These are phyloP conservation scores for Benitochromis conjunctus DNA, from an alignment of 2,113 vertebrate genomes.

Conservation along the genomic window DNA sequence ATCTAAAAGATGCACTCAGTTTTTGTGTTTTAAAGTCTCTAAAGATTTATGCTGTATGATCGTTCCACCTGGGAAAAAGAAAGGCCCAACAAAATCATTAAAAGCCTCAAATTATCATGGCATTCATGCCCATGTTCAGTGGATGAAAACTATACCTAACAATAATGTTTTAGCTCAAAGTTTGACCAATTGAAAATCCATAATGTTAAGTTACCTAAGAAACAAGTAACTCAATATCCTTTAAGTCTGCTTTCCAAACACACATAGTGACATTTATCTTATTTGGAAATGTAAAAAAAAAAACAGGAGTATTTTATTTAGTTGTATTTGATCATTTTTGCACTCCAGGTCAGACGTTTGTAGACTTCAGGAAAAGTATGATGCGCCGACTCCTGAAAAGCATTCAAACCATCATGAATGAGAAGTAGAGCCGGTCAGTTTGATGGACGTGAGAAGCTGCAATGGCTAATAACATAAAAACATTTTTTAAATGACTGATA, in stretches of 20 bases:
- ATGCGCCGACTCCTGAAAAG: background rate
- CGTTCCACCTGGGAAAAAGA: background rate
- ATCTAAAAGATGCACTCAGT: background rate
- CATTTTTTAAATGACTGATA: background rate
- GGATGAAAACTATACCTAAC: background rate
- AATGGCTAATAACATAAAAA: background rate
- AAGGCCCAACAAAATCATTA: background rate
- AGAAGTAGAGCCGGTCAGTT: slow-evolving; percentile 62
- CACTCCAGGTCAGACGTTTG: background rate
- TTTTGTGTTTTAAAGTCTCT: background rate
- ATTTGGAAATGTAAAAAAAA: background rate
- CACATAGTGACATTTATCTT: background rate
- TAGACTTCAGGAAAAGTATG: background rate
- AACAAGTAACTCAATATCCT: background rate
- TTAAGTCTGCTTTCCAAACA: background rate
- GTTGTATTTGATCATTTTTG: background rate
- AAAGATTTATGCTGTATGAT: background rate
- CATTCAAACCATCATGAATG: slow-evolving; percentile 52
- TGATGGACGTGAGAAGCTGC: background rate
- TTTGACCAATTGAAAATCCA: background rate
- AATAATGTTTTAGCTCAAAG: background rate
- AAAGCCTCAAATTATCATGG: background rate
- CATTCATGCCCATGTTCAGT: background rate
- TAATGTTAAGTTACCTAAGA: background rate
- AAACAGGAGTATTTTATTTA: background rate